phyloP scores from a whole-genome alignment of 2,797 vertebrate genomes.

The Scyliorhinus canicula region DNA sequence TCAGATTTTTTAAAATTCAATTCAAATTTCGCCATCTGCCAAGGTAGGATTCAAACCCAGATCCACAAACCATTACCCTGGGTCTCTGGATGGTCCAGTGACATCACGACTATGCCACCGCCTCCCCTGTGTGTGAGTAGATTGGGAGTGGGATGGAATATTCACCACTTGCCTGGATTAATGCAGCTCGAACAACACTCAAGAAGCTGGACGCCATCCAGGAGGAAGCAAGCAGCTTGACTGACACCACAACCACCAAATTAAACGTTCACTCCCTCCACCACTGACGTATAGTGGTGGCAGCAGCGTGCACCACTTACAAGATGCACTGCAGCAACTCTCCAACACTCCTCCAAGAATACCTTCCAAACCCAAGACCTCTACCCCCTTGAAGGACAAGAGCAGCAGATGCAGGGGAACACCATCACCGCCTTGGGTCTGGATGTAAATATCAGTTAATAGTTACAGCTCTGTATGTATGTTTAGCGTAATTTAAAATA shows the following conservation, averaged over 20 bases:
- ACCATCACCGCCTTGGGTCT: background rate
- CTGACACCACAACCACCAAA: background rate
- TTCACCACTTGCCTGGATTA: background rate
- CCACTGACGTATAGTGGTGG: background rate
- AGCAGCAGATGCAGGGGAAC: background rate
- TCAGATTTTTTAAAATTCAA: no score
- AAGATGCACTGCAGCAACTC: background rate
- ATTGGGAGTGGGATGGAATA: background rate
- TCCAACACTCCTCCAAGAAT: background rate
- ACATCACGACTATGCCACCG: no score
- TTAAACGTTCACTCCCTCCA: background rate
- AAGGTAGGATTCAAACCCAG: no score
- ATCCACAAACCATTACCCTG: no score
- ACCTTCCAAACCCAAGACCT: background rate
- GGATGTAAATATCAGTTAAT: background rate
- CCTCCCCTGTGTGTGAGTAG: no score
- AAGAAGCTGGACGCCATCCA: background rate
- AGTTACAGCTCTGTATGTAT: background rate
- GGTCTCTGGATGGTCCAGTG: no score
- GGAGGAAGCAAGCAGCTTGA: background rate
- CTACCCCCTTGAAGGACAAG: background rate
- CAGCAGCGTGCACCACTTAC: background rate
- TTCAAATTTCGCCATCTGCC: no score
- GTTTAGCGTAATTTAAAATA: background rate
- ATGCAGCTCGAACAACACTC: background rate